Percentiles rank a stretch among this genome's conserved stretches.
Conservation (phyloP, 2,888 invertebrate genomes). For the Nipponacmea schrenckii region DNA sequence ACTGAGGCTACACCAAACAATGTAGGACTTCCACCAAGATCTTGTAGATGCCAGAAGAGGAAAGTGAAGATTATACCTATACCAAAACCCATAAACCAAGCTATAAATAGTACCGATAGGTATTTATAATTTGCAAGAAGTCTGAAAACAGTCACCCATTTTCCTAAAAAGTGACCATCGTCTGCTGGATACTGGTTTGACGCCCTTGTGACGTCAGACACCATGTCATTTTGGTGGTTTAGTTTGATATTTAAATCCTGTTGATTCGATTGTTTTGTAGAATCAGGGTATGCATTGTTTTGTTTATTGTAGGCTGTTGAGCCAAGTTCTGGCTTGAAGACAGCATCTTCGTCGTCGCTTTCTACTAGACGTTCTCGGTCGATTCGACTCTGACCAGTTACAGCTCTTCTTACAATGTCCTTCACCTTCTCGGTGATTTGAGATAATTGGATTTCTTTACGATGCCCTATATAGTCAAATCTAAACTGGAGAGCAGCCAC, state of each 20-base stretch:
- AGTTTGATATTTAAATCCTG: conserved; percentile 67
- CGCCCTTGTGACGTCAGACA: conserved; percentile 52
- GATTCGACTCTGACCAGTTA: conserved; percentile 46
- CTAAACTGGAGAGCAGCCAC: conserved; percentile 89
- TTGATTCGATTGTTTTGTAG: conserved; percentile 9
- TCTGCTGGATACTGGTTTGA: conserved; percentile 30
- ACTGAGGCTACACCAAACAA: conserved; percentile 98
- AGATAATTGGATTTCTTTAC: conserved; percentile 48
- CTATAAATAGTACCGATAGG: conserved; percentile 83
- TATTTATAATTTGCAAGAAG: conserved; percentile 91
- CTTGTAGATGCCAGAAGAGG: conserved; percentile 93
- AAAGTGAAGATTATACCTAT: conserved; percentile 99
- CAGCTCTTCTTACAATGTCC: conserved; percentile 50
- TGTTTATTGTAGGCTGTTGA: conserved; percentile 13
- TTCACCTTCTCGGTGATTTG: conserved; percentile 54
- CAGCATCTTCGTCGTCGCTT: conserved; percentile 50
- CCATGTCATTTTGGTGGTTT: conserved; percentile 53
- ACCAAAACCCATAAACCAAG: conserved; percentile 99
- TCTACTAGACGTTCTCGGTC: conserved; percentile 49
- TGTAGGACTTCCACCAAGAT: conserved; percentile 93
- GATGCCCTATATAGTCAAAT: conserved; percentile 67
- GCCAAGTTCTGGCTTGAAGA: conserved; percentile 23
- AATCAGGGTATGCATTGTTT: conserved; percentile 6
- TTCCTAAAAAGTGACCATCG: conserved; percentile 49
- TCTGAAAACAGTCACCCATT: conserved; percentile 91